Conservation (phyloP, 2,888 invertebrate species). For the Troglohyphantes excavatus region DNA sequence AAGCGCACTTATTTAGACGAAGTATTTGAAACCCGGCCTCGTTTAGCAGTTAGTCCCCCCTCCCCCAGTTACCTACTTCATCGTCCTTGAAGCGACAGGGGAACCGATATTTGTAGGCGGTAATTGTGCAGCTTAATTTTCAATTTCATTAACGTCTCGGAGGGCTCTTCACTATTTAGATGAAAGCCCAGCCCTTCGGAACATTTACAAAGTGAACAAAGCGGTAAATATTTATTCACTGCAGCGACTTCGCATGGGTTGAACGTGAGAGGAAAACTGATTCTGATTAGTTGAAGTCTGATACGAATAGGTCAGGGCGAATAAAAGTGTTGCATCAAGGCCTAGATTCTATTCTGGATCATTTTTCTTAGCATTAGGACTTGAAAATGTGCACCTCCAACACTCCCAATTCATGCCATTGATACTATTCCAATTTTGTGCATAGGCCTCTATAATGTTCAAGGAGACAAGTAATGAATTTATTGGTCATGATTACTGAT, state of each 20-base stretch:
- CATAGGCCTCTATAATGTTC: no score
- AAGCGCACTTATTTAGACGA: not conserved
- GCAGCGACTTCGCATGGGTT: constrained; percentile 34
- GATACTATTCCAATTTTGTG: no score
- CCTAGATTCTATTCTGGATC: not conserved
- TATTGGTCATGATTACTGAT: no score
- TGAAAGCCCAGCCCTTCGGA: constrained; percentile 34
- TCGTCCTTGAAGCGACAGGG: not conserved
- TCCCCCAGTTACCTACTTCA: not conserved
- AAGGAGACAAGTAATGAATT: no score
- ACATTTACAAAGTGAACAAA: constrained; percentile 56
- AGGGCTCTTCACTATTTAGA: not conserved
- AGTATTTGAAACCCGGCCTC: not conserved
- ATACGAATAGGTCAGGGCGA: constrained; percentile 36
- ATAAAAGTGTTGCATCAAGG: constrained; percentile 8
- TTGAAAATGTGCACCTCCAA: no score
- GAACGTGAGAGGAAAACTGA: constrained; percentile 63
- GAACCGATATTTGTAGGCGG: constrained; percentile 59
- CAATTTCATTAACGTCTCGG: constrained; percentile 65
- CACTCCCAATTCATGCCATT: no score
- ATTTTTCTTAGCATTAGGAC: no score
- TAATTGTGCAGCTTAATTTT: constrained; percentile 56
- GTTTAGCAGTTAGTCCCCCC: constrained; percentile 9
- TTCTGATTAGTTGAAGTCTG: constrained; percentile 24
- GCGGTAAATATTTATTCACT: constrained; percentile 62